Base-by-base conservation (phyloP, 2,113 vertebrate genomes). In the Malurus cyaneus region DNA sequence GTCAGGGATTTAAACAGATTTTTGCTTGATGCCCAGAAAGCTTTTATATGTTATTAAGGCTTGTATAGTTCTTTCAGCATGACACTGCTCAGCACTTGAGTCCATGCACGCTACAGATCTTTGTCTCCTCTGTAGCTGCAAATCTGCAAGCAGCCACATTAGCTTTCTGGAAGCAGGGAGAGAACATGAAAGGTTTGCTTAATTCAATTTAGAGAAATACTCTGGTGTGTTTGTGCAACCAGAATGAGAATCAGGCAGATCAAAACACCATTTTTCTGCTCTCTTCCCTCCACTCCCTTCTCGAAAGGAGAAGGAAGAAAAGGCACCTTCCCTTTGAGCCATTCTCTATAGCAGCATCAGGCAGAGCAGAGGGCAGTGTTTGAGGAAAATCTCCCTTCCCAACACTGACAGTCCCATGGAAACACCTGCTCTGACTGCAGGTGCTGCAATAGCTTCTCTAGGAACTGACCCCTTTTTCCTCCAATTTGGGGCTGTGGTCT, bases 121-220 rank as follows among this genome's bases (percentile, higher is more conserved):
- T 84, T 79, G 80, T 92, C 41, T 90, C 53, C 74, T 86, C 72
- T 4, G 2, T n/a, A 60, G 82, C 76, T 86, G 74, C 88, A 80
- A 67, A 97, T 95, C 94, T 92, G 57, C 60, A 90, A 96, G 60
- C 76, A 74, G 76, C 69, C 92, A 93, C 86, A 74, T 80, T 46
- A 47, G 88, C 67, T 34, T 88, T 61, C 85, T 73, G n/a, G 41
- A 83, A 92, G 77, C 53, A 71, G 31, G 31, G 72, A 86, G 44
- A 60, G 36, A 80, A 90, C 76, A 93, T 79, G 25, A 94, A 96
- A 95, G 72, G 41, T 80, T 83, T 64, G n/a, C 28, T 88, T 95
- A 86, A 97, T 88, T 90, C 74, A 56, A 94, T 96, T 96, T 90
- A 74, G 42, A 80, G 61, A 59, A 89, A 90, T 78, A 41, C 18